phyloP scores from a whole-genome alignment of 1,140 invertebrate genomes.

The Dryas iulia region DNA sequence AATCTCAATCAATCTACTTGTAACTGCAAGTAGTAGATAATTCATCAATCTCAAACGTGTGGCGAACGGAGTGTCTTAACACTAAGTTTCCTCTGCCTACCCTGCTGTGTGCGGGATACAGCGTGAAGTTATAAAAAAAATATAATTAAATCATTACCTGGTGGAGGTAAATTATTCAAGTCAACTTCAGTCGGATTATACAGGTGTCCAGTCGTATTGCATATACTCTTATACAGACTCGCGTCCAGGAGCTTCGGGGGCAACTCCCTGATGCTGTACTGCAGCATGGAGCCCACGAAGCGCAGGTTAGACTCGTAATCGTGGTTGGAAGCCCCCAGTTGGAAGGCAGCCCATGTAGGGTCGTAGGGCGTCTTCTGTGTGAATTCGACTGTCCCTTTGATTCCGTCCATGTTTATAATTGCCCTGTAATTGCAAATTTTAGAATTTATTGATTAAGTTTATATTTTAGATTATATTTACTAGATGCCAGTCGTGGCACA shows the following conservation, averaged over 20 bases:
- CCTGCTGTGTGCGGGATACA: too few species aligned
- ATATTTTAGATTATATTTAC: too few species aligned
- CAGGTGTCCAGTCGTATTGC: constrained; percentile 84
- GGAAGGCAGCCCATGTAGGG: constrained; percentile 90
- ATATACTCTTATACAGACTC: constrained; percentile 76
- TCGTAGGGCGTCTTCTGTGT: constrained; percentile 92
- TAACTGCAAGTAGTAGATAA: too few species aligned
- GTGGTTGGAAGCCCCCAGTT: constrained; percentile 83
- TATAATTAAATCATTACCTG: constrained; percentile 70
- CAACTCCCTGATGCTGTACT: constrained; percentile 86
- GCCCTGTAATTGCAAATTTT: constrained; percentile 82
- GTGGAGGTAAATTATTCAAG: constrained; percentile 81
- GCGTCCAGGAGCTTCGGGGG: constrained; percentile 82
- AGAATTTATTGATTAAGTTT: neutral
- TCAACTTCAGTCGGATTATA: constrained; percentile 86
- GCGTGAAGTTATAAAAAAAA: too few species aligned
- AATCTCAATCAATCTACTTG: too few species aligned
- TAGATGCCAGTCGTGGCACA: too few species aligned
- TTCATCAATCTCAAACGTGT: too few species aligned
- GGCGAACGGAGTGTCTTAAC: too few species aligned
- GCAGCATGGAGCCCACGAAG: constrained; percentile 80
- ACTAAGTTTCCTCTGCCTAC: too few species aligned
- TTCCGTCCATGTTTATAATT: constrained; percentile 88
- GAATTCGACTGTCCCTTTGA: constrained; percentile 90
- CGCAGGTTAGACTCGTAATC: constrained; percentile 84